These are phyloP conservation scores for Noctua fimbriata DNA, from an alignment of 2,888 invertebrate genomes.

Conservation along the genomic window DNA sequence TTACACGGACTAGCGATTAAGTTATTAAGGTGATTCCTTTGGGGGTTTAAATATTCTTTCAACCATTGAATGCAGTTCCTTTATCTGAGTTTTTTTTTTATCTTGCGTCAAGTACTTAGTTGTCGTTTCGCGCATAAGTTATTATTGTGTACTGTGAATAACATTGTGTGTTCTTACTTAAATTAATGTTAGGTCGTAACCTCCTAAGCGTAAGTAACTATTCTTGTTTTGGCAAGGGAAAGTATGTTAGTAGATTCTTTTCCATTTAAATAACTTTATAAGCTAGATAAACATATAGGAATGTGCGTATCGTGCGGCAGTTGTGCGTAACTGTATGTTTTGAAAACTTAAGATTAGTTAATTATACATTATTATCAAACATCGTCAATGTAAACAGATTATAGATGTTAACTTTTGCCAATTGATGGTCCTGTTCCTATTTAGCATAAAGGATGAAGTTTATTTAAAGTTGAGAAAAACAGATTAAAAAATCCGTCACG, in stretches of 20 bases:
- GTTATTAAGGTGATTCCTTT: conserved; percentile 28
- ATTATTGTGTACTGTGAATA: background rate
- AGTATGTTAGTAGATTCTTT: conserved; percentile 30
- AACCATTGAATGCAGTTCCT: background rate
- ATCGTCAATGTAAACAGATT: conserved; percentile 10
- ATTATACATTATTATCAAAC: conserved; percentile 23
- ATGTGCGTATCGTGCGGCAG: conserved; percentile 1
- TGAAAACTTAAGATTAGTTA: conserved; percentile 8
- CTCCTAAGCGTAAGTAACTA: conserved; percentile 32
- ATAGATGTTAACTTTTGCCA: background rate
- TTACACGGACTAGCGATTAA: conserved; percentile 39
- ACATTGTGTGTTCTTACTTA: background rate
- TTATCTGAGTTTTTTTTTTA: background rate
- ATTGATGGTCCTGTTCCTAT: background rate
- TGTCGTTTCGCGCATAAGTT: background rate
- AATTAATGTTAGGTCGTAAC: conserved; percentile 37
- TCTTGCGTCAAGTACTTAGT: background rate
- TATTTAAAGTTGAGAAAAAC: background rate
- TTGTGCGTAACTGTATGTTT: conserved; percentile 22
- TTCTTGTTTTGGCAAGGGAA: conserved; percentile 52
- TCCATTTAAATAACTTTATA: conserved; percentile 51
- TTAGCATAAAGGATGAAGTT: background rate
- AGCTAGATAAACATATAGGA: conserved; percentile 28
- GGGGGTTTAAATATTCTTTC: conserved; percentile 7
- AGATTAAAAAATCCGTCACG: background rate